A percentile compares a stretch with the other conserved stretches of the same genome.
Conservation (phyloP, 2,113 vertebrate species). For the Hirundichthys speculiger region DNA sequence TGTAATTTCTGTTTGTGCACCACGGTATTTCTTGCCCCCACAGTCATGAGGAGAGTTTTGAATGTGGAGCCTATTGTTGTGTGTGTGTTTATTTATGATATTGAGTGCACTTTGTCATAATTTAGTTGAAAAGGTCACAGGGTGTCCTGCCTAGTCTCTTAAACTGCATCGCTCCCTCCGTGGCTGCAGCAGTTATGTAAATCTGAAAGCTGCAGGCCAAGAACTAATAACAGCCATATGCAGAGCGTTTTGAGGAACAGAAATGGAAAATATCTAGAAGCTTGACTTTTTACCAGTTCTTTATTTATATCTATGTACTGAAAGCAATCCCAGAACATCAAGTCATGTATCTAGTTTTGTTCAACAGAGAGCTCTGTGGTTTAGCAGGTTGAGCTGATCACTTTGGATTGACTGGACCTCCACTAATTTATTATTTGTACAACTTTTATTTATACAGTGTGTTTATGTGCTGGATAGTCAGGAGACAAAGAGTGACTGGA, state of each 20-base stretch:
- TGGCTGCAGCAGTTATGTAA: slow-evolving; percentile 26
- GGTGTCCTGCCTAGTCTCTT: slow-evolving; percentile 20
- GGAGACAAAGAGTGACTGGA: slow-evolving; percentile 27
- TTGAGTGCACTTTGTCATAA: slow-evolving; percentile 72
- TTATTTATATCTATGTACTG: slow-evolving; percentile 11
- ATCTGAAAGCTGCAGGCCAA: slow-evolving; percentile 38
- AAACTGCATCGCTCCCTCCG: slow-evolving; percentile 17
- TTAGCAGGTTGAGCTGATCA: slow-evolving; percentile 13
- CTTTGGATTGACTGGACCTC: slow-evolving; percentile 34
- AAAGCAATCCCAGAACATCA: not conserved
- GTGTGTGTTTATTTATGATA: slow-evolving; percentile 52
- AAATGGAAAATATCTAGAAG: slow-evolving; percentile 21
- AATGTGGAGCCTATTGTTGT: slow-evolving; percentile 46
- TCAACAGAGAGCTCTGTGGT: slow-evolving; percentile 14
- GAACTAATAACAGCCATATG: slow-evolving; percentile 35
- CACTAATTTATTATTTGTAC: slow-evolving; percentile 60
- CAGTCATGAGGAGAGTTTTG: slow-evolving; percentile 36
- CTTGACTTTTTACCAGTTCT: slow-evolving; percentile 2
- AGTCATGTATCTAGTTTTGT: slow-evolving; percentile 8
- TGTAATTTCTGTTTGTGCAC: slow-evolving; percentile 26
- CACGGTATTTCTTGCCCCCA: too few species aligned
- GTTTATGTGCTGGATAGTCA: slow-evolving; percentile 23
- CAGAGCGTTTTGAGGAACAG: slow-evolving; percentile 25
- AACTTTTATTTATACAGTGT: slow-evolving; percentile 61
- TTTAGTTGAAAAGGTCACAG: slow-evolving; percentile 48